phyloP scores from a whole-genome alignment of 1,140 invertebrate species.

The Heterodera schachtii region DNA sequence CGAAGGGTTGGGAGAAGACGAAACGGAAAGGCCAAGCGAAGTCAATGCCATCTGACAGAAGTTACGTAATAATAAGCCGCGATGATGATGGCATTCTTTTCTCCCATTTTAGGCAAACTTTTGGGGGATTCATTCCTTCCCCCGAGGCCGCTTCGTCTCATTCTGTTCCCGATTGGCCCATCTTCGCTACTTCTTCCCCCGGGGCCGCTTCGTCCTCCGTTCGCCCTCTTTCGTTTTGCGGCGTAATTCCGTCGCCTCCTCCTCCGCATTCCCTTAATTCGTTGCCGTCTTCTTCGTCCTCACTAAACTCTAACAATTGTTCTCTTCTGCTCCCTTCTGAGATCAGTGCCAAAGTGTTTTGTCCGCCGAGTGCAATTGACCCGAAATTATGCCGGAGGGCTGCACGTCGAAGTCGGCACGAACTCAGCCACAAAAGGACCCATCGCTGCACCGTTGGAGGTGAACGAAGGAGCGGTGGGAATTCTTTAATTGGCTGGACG shows the following conservation, averaged over 20 bases:
- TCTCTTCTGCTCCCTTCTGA: constrained; percentile 40
- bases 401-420: constrained; percentile 39
- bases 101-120: not conserved
- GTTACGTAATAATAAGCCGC: not conserved
- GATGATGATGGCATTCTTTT: not conserved
- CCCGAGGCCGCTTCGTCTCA: too few relatives aligned
- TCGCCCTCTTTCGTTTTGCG: not conserved
- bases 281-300: constrained; percentile 16
- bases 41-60: not conserved
- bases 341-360: constrained; percentile 49
- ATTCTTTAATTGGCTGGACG: not conserved
- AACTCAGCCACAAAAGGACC: constrained; percentile 44
- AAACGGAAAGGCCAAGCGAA: not conserved
- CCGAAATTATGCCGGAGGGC: constrained; percentile 35
- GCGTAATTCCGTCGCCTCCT: not conserved
- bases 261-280: not conserved
- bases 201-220: not conserved
- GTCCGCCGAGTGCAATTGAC: constrained; percentile 50
- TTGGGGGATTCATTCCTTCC: not conserved
- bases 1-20: not conserved
- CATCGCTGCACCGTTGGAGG: constrained; percentile 47
- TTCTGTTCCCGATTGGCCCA: too few relatives aligned
- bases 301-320: not conserved
- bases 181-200: not conserved
- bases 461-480: constrained; percentile 7